Base-by-base conservation (phyloP, 1,140 invertebrate species). In the Macrotrachela quadricornifera region DNA sequence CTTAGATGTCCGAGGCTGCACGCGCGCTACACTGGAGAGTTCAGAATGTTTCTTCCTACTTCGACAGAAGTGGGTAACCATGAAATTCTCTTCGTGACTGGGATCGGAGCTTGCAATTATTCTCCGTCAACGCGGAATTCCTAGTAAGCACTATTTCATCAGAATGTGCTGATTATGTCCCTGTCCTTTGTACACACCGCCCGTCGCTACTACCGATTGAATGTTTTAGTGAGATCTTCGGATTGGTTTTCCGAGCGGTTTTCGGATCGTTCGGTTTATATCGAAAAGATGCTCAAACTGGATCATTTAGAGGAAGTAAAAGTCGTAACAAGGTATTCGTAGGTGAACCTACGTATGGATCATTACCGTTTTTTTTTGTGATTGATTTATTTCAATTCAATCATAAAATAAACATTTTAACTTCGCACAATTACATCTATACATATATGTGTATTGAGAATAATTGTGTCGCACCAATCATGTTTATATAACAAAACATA, bases 151-250 rank as follows among this genome's bases (percentile, higher is more conserved):
- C 75, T 73, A 79, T 79, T n/a, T 81, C 79, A 82, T 80, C 70
- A 81, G 75, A 79, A 80, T 73, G 79, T 75, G 77, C 77, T 79
- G 79, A 82, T 79, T 82, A 80, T 74, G 80, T 81, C 79, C 78
- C 78, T 80, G 78, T 78, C 78, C 78, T 80, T 80, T 81, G 79
- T 81, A 80, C 80, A 82, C 79, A 82, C 79, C 79, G 79, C 79
- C 79, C 79, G 79, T 83, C 80, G 80, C 80, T 82, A 80, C 78
- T 80, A 80, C 79, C 79, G 79, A 83, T 81, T 78, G 79, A 79
- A 78, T 77, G 76, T 73, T 78, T 78, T 77, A 78, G 79, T 69
- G 78, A 80, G 76, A 74, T 72, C 73, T 76, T 77, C 74, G 77
- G 78, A 80, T 74, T 69, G 75, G 70, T 65, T 58, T 54, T n/a